phyloP scores from a whole-genome alignment of 2,113 vertebrate genomes.

The Gallinago jamesoni region DNA sequence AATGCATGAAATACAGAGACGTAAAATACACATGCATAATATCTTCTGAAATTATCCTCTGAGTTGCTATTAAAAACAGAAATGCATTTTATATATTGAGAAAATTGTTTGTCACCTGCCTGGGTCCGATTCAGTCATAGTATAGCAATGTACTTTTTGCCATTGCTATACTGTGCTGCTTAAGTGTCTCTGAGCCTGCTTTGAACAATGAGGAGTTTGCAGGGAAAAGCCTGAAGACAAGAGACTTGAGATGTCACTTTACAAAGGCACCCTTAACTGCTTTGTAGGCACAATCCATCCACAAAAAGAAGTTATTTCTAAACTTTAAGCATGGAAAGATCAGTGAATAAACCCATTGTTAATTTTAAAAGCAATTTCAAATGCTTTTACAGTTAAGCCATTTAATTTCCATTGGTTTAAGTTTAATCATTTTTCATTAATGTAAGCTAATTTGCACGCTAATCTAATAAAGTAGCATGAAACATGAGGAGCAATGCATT shows the following conservation, averaged over 20 bases:
- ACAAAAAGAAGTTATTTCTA: neutral
- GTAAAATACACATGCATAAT: neutral
- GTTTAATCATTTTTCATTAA: conserved; percentile 63
- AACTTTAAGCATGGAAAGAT: conserved; percentile 33
- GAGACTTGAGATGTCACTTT: neutral
- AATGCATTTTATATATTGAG: neutral
- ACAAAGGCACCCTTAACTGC: neutral
- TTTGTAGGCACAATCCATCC: neutral
- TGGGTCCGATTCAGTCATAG: neutral
- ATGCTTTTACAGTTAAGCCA: conserved; percentile 51
- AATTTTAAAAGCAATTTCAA: conserved; percentile 59
- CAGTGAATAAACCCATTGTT: conserved; percentile 50
- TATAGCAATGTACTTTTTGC: neutral
- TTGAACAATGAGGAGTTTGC: neutral
- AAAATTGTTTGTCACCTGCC: neutral
- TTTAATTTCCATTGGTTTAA: conserved; percentile 63
- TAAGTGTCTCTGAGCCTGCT: neutral
- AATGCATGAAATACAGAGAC: neutral
- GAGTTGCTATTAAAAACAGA: neutral
- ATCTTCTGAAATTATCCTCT: neutral
- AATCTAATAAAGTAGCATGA: conserved; percentile 69
- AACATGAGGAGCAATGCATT: conserved; percentile 42
- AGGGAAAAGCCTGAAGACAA: neutral
- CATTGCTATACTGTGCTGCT: neutral
- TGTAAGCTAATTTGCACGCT: conserved; percentile 61